A percentile compares a stretch with the other conserved stretches of the same genome.
Conservation (phyloP, 2,113 vertebrate species). For the Kryptolebias marmoratus region DNA sequence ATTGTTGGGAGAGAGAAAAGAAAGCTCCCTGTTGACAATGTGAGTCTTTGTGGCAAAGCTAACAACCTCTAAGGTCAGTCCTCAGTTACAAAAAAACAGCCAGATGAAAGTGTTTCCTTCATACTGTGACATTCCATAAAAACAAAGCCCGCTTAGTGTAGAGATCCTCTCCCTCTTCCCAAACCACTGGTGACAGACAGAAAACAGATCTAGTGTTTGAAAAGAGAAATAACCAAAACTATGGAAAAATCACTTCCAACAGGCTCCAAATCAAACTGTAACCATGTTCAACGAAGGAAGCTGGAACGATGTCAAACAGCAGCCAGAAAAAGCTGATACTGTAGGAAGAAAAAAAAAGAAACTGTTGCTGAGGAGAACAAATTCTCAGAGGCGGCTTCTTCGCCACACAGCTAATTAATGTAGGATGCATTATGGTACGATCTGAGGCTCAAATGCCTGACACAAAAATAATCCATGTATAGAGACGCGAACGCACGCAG, state of each 20-base stretch:
- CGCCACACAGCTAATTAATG: conserved; percentile 46
- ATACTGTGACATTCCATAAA: conserved; percentile 27
- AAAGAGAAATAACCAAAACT: neutral
- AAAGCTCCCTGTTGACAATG: conserved; percentile 25
- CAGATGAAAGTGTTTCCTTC: conserved; percentile 23
- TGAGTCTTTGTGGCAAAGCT: conserved; percentile 44
- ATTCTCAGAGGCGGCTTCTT: conserved; percentile 44
- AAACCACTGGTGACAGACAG: conserved; percentile 20
- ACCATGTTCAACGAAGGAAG: conserved; percentile 22
- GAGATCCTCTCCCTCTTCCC: conserved; percentile 17
- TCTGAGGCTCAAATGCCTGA: conserved; percentile 15
- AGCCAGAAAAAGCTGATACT: conserved; percentile 56
- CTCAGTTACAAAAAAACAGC: conserved; percentile 11
- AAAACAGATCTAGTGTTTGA: conserved; percentile 14
- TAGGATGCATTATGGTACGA: conserved; percentile 16
- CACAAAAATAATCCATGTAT: conserved; percentile 14
- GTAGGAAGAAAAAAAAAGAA: conserved; percentile 16
- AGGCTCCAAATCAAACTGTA: conserved; percentile 27
- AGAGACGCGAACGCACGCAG: conserved; percentile 10
- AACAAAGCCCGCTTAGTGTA: conserved; percentile 43
- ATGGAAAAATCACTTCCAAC: conserved; percentile 39
- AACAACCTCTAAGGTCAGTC: conserved; percentile 49
- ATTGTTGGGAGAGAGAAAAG: conserved; percentile 25
- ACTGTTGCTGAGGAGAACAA: conserved; percentile 40
- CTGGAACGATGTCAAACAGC: conserved; percentile 58